Evolutionary conservation across 2,888 invertebrate genomes (phyloP).

Genomic region (Adineta ricciae): DNA sequence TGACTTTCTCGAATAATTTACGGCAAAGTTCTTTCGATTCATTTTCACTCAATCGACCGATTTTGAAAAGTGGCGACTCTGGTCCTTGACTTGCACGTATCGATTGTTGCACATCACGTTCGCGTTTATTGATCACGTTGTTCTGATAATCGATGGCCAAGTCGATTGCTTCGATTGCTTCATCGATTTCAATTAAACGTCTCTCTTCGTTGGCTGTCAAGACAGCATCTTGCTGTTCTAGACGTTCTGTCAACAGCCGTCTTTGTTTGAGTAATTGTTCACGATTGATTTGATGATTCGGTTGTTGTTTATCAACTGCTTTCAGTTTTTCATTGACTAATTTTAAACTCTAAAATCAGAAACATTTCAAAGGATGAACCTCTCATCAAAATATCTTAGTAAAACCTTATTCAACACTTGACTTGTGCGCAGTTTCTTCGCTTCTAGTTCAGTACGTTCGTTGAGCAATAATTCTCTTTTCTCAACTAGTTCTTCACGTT

Average conservation of each 20-base stretch:
- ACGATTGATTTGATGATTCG: background rate
- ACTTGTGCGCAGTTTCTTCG: constrained; percentile 39
- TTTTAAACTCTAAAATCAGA: too few species aligned
- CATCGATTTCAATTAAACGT: constrained; percentile 70
- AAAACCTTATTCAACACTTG: constrained; percentile 40
- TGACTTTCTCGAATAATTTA: constrained; percentile 78
- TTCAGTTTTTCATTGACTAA: background rate
- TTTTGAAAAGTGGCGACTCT: constrained; percentile 57
- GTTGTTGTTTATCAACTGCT: background rate
- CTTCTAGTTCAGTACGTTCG: constrained; percentile 47
- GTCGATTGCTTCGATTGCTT: constrained; percentile 83
- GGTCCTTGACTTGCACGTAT: background rate
- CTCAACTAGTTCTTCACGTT: constrained; percentile 44
- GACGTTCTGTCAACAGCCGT: constrained; percentile 38
- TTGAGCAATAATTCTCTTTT: constrained; percentile 46
- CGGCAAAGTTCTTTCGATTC: constrained; percentile 74
- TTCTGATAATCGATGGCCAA: constrained; percentile 85
- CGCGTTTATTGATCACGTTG: constrained; percentile 61
- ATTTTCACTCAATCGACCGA: constrained; percentile 68
- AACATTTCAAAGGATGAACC: too few species aligned
- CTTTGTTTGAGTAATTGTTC: constrained; percentile 1
- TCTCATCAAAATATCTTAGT: too few species aligned
- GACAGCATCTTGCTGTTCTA: constrained; percentile 39
- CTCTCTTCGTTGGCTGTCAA: constrained; percentile 45
- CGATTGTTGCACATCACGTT: constrained; percentile 24